Evolutionary conservation across 2,888 invertebrate genomes (phyloP).

Genomic region (Ophion costatus): DNA sequence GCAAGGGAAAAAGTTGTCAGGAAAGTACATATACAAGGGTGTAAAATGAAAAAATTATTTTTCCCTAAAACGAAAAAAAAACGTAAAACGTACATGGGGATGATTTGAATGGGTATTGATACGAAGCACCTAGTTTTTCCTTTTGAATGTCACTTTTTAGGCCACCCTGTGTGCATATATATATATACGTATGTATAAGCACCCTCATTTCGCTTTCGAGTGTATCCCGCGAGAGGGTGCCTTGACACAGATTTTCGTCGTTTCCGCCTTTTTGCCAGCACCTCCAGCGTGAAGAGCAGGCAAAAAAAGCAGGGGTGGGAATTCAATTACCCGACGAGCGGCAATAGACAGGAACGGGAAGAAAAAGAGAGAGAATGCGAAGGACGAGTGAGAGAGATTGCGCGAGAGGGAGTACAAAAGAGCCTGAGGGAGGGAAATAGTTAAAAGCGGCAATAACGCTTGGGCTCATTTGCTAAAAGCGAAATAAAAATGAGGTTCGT

Average conservation of each 20-base stretch:
- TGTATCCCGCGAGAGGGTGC: slow-evolving; percentile 44
- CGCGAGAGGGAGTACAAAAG: slow-evolving; percentile 17
- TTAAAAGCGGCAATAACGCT: slow-evolving; percentile 7
- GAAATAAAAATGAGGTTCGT: not conserved
- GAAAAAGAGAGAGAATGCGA: not conserved
- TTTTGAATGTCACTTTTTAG: not conserved
- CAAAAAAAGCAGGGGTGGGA: slow-evolving; percentile 66
- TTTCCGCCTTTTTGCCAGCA: slow-evolving; percentile 19
- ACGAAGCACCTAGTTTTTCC: not conserved
- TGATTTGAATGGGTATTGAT: no score
- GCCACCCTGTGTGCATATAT: not conserved
- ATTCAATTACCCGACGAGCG: slow-evolving; percentile 75
- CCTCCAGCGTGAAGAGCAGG: slow-evolving; percentile 22
- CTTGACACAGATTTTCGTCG: slow-evolving; percentile 66
- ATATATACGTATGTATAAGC: not conserved
- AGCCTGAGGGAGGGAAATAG: not conserved
- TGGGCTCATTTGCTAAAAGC: not conserved
- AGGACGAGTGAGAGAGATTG: not conserved
- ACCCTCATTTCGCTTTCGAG: slow-evolving; percentile 24
- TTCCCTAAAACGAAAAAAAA: no score
- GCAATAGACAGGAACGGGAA: not conserved
- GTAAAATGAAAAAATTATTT: no score
- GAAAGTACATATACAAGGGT: no score
- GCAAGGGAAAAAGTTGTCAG: no score
- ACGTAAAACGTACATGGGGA: no score